These are phyloP conservation scores for Pollicipes pollicipes DNA, from an alignment of 1,140 invertebrate species.

Conservation along the genomic window DNA sequence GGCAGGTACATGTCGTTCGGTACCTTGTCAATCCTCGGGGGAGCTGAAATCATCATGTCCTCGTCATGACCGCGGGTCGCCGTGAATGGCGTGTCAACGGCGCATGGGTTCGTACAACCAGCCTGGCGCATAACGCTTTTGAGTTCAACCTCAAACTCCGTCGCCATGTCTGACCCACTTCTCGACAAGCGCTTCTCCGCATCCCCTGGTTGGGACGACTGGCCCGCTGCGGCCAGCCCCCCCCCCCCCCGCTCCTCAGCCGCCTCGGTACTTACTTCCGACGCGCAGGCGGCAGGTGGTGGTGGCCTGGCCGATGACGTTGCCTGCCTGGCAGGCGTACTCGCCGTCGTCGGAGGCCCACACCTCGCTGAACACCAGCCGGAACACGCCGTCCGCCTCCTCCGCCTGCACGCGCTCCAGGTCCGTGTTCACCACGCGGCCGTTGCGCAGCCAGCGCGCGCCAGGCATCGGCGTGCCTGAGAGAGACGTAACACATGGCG, in stretches of 20 bases:
- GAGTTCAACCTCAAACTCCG: no score
- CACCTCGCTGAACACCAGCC: conserved; percentile 73
- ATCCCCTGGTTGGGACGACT: no score
- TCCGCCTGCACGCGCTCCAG: background rate
- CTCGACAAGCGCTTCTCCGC: no score
- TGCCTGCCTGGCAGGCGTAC: conserved; percentile 88
- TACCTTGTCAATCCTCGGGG: conserved; percentile 82
- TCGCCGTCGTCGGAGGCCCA: conserved; percentile 82
- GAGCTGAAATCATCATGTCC: no score
- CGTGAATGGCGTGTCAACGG: no score
- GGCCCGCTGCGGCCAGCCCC: no score
- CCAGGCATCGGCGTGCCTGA: conserved; percentile 71
- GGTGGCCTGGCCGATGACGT: conserved; percentile 71
- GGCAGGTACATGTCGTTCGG: conserved; percentile 74
- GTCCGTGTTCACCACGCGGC: conserved; percentile 34
- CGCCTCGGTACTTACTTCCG: conserved; percentile 37
- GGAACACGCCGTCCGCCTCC: conserved; percentile 47
- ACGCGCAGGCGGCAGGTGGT: conserved; percentile 74
- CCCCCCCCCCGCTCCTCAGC: no score
- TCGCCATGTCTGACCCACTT: no score
- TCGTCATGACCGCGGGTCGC: no score
- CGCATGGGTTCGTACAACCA: no score
- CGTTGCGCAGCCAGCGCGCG: conserved; percentile 82
- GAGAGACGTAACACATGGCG: background rate
- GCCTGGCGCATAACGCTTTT: no score